Evolutionary conservation across 2,888 invertebrate genomes (phyloP).

Genomic region (Anagyrus pseudococci): DNA sequence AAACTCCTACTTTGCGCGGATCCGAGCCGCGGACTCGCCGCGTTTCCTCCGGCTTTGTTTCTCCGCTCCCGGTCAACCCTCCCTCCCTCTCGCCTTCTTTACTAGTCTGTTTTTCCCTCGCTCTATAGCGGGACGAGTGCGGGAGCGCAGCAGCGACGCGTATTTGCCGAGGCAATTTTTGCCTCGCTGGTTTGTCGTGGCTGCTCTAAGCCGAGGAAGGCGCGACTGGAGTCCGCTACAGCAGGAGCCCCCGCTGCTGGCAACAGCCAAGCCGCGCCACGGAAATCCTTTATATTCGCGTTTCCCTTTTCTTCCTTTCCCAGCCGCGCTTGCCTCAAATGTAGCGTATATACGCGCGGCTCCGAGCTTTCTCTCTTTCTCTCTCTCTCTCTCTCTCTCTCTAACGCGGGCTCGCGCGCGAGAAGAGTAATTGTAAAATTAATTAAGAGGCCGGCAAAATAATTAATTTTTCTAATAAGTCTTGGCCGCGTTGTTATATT

Average conservation of each 20-base stretch:
- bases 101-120: no score
- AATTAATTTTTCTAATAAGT: slow-evolving; percentile 63
- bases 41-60: background rate
- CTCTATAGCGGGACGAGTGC: no score
- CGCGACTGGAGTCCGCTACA: no score
- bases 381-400: no score
- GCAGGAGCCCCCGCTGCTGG: no score
- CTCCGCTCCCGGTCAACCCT: slow-evolving; percentile 2
- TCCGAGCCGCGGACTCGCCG: background rate
- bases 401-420: background rate
- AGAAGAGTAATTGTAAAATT: slow-evolving; percentile 58
- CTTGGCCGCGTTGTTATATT: slow-evolving; percentile 54
- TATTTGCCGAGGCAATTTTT: slow-evolving; percentile 27
- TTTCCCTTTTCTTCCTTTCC: slow-evolving; percentile 26
- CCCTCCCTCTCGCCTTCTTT: background rate
- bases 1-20: slow-evolving; percentile 8
- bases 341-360: background rate
- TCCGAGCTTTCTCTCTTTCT: no score
- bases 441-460: slow-evolving; percentile 61
- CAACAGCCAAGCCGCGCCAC: no score
- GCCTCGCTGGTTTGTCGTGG: slow-evolving; percentile 1
- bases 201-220: slow-evolving; percentile 6
- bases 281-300: slow-evolving; percentile 34
- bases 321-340: slow-evolving; percentile 16
- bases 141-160: no score